Evolutionary conservation across 2,797 vertebrate species (phyloP).

Genomic region (Acropternis orthonyx): DNA sequence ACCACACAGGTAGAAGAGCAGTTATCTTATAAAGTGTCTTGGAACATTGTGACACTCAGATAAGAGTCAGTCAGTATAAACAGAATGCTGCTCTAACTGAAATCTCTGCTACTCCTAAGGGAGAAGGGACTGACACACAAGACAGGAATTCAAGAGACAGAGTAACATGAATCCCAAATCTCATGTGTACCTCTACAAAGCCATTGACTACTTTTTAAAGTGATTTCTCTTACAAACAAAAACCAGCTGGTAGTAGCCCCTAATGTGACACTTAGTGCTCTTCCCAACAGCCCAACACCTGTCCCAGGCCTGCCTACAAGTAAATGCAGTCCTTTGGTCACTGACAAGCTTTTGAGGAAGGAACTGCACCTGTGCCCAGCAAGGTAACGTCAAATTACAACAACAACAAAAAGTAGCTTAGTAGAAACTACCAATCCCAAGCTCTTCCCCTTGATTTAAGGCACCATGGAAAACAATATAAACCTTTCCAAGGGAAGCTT

Average conservation of each 20-base stretch:
- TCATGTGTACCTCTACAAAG: not conserved
- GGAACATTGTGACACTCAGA: not conserved
- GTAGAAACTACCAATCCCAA: not conserved
- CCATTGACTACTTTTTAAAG: conserved; percentile 15
- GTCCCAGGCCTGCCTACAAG: not conserved
- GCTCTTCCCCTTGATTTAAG: not conserved
- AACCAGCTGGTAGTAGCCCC: not conserved
- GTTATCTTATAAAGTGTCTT: not conserved
- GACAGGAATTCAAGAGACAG: not conserved
- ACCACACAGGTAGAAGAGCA: not conserved
- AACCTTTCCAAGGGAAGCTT: conserved; percentile 47
- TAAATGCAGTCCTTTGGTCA: not conserved
- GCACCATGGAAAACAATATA: conserved; percentile 42
- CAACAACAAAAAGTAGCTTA: not conserved
- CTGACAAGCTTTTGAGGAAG: not conserved
- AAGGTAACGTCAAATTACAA: conserved; percentile 8
- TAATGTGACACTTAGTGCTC: conserved; percentile 13
- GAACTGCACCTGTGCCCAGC: conserved; percentile 16
- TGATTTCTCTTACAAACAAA: conserved; percentile 36
- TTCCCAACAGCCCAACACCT: not conserved
- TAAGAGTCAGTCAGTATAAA: not conserved
- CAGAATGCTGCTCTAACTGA: not conserved
- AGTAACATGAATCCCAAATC: not conserved
- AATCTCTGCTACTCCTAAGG: not conserved
- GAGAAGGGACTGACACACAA: not conserved